A percentile compares a stretch with the other conserved stretches of the same genome.
Conservation (phyloP, 2,113 vertebrate genomes). For the Thalassoma bifasciatum region DNA sequence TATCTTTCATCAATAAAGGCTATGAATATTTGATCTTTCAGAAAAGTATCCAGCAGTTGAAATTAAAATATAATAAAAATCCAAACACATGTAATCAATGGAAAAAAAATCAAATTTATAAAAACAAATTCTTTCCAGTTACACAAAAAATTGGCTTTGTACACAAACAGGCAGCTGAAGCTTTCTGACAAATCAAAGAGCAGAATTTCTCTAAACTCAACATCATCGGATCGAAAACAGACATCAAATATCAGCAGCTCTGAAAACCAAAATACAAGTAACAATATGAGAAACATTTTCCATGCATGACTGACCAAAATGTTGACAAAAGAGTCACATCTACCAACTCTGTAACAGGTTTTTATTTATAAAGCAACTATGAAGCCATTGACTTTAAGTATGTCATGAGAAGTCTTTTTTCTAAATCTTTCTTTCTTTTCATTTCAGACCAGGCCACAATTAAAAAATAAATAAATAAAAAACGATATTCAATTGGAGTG, state of each 20-base stretch:
- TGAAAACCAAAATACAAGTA: constrained; percentile 13
- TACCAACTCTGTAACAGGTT: background rate
- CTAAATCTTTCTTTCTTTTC: background rate
- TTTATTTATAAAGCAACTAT: background rate
- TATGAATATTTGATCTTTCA: constrained; percentile 42
- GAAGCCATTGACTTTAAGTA: background rate
- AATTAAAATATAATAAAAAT: constrained; percentile 22
- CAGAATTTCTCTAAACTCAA: background rate
- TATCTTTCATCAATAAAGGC: constrained; percentile 47
- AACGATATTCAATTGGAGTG: background rate
- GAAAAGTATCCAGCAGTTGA: constrained; percentile 42
- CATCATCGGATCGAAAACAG: constrained; percentile 11
- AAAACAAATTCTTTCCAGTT: constrained; percentile 32
- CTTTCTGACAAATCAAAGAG: constrained; percentile 4
- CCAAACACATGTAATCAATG: background rate
- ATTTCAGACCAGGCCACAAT: background rate
- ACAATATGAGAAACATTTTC: background rate
- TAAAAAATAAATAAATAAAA: background rate
- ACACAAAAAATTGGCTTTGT: constrained; percentile 8
- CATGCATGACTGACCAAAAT: background rate
- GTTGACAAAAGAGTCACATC: background rate
- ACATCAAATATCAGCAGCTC: constrained; percentile 9
- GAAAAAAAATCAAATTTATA: constrained; percentile 21
- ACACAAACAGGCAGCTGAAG: background rate
- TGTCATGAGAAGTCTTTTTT: background rate